Evolutionary conservation across 2,888 invertebrate genomes (phyloP), one percentile per base, ranked within the genome.

Genomic region (Listrodromus nycthemerus): DNA sequence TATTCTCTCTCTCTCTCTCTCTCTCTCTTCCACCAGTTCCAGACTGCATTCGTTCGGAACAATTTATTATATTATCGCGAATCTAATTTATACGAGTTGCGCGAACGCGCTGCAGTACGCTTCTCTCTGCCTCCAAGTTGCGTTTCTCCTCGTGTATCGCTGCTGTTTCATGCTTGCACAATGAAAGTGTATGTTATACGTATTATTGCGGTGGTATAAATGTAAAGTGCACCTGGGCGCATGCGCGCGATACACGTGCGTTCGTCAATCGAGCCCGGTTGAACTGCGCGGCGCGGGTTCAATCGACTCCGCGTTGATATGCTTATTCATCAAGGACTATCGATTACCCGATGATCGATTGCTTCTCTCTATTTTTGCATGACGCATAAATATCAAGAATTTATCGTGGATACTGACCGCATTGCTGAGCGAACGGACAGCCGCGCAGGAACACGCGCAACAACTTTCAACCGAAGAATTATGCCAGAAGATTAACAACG

Each of bases 11-110:
- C 37, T 21, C 7, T 41, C 52, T 69, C 71, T 37, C 30, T 8
- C 37, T 21, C 7, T 41, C 52, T 69, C 71, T 37, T 73, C 66
- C 67, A 61, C 78, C 80, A 30, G 69, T n/a, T 48, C 71, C 41
- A 70, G 88, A 91, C 90, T 91, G 90, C 89, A 88, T 73, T 85
- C 87, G 85, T 89, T 87, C 88, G 58, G 74, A 69, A 83, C 82
- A 89, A 91, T 91, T 91, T 90, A 91, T 88, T 86, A 87, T 89
- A 89, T 90, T 90, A 91, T 89, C 88, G 82, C 73, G 79, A 78
- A 86, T 89, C 86, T 89, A 90, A 91, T 90, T 90, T 91, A 89
- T 87, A 86, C 84, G 81, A 81, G 84, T 79, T 76, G 81, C 84
- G 71, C 73, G 67, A 19, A 50, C 58, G 65, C 67, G 65, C 67